Percentiles rank a stretch among this genome's conserved stretches.
Conservation (phyloP, 2,888 invertebrate species). For the Lasius platythorax region DNA sequence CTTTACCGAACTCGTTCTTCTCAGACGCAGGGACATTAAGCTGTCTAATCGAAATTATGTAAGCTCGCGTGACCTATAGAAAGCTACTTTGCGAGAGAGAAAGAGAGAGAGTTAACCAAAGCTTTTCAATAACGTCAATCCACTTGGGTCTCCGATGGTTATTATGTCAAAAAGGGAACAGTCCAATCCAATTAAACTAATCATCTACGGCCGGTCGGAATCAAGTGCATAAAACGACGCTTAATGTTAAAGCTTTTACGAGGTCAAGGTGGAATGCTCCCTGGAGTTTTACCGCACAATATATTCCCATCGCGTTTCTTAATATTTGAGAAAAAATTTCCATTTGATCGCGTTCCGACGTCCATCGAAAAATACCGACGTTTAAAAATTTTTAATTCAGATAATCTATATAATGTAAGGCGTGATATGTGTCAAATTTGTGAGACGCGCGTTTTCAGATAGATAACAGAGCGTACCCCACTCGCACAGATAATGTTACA, state of each 20-base stretch:
- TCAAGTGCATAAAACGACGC: constrained; percentile 33
- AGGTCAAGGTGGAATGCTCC: constrained; percentile 20
- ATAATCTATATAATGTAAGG: not conserved
- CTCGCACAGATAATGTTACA: constrained; percentile 23
- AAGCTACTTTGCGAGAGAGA: not conserved
- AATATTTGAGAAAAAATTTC: not conserved
- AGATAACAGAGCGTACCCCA: constrained; percentile 26
- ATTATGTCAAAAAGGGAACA: constrained; percentile 25
- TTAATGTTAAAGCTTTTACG: constrained; percentile 20
- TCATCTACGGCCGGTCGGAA: constrained; percentile 34
- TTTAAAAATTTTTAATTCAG: not conserved
- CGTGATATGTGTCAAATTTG: not conserved
- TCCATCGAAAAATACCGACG: not conserved
- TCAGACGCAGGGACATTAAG: constrained; percentile 4
- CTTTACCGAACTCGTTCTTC: not conserved
- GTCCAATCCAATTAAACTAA: constrained; percentile 53
- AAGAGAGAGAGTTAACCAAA: not conserved
- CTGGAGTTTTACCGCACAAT: not conserved
- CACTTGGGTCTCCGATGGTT: constrained; percentile 1
- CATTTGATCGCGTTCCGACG: not conserved
- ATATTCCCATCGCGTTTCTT: not conserved
- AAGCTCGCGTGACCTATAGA: constrained; percentile 39
- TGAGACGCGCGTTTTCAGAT: not conserved
- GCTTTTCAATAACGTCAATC: constrained; percentile 37
- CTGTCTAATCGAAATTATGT: constrained; percentile 33